Base-by-base conservation (phyloP, 1,140 invertebrate genomes). In the Hyles euphorbiae region DNA sequence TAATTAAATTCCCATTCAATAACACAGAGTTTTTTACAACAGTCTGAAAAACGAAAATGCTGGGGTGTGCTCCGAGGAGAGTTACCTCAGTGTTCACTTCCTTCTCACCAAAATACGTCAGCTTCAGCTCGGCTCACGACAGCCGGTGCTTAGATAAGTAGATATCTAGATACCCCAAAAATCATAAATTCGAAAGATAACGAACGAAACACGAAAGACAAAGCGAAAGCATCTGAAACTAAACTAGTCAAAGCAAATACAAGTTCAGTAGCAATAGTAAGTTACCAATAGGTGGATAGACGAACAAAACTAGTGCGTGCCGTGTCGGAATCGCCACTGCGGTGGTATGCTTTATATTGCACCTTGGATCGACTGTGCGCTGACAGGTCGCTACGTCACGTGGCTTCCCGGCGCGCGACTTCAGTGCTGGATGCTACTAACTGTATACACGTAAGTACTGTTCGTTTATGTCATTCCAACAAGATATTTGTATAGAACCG, bases 371-470 rank as follows among this genome's bases (percentile, higher is more conserved):
- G 83, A 89, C 86, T 85, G 85, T 86, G 87, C 86, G 87, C 86
- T 88, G 81, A 87, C 81, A 83, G 88, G 89, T 88, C 86, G 88
- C 87, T 89, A 84, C 87, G 84, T 88, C 80, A 85, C 85, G 89
- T 89, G 87, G 88, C 89, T 87, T 88, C 89, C 88, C 83, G 81
- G 87, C 83, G 87, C 87, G 81, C 87, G 79, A 88, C 81, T 89
- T 68, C 86, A 86, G 89, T 90, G 84, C 89, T 90, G 89, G 89
- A 90, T 90, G 89, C 82, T 89, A 88, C 88, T 90, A 89, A 89
- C 85, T 89, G 86, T 90, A 90, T 90, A 89, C 86, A 90, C 89
- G 89, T 90, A 65, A 90, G 89, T 90, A 81, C 52, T 56, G 22
- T 33, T 64, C 70, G 43, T 59, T 63, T 22, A 22, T 22, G 22